Conservation (phyloP, 2,797 vertebrate genomes). For the Anisognathus igniventris region DNA sequence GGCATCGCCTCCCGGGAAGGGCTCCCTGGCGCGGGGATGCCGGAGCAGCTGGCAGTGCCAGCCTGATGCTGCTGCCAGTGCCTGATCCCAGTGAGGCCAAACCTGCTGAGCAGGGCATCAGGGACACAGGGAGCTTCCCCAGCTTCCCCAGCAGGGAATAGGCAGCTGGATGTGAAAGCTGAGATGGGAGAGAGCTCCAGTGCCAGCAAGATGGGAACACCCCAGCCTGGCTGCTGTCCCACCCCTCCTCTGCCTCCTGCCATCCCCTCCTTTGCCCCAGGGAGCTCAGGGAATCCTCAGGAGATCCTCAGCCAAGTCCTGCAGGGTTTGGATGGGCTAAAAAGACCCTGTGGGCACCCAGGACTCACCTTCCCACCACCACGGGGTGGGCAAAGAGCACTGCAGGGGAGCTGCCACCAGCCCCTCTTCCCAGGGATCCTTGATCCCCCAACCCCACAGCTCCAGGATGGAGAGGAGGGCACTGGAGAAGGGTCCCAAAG, state of each 20-base stretch:
- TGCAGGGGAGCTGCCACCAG: rapidly evolving
- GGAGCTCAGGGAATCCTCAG: not conserved
- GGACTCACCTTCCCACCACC: not conserved
- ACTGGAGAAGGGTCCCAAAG: not conserved
- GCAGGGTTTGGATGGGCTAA: not conserved
- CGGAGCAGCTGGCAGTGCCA: not conserved
- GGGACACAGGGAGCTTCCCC: not conserved
- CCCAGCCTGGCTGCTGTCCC: not conserved
- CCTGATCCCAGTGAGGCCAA: not conserved
- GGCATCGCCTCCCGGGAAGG: not conserved
- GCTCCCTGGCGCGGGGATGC: not conserved
- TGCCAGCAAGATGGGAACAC: not conserved
- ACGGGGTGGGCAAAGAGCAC: rapidly evolving
- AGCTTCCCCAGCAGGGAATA: not conserved
- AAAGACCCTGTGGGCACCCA: not conserved
- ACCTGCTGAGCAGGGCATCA: not conserved
- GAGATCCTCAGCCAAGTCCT: not conserved
- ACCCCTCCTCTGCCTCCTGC: not conserved
- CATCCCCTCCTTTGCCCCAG: not conserved
- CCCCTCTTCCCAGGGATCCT: not conserved
- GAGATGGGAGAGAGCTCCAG: not conserved
- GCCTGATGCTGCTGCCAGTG: not conserved
- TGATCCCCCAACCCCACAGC: not conserved
- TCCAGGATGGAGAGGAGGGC: not conserved
- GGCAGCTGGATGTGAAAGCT: not conserved